Base-by-base conservation (phyloP, 2,888 invertebrate species). In the Drosophila neotestacea region DNA sequence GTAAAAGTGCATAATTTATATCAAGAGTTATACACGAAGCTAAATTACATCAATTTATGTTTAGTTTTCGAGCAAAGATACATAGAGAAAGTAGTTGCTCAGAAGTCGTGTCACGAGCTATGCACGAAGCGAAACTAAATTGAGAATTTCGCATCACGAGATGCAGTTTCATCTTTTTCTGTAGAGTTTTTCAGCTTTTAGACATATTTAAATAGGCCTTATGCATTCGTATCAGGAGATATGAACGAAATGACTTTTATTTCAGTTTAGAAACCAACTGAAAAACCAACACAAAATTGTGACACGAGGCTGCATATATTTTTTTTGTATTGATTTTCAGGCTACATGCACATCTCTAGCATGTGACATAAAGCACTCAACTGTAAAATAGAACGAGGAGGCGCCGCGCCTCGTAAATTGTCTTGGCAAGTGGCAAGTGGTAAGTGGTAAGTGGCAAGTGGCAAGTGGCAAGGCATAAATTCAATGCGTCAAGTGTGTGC, bases 401-500 rank as follows among this genome's bases (percentile, higher is more conserved):
- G 41, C 62, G 47, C 42, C 34, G 59, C 44, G 69, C 47, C 65
- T 75, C 75, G 61, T 75, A 77, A 79, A 77, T 77, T 67, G 61
- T 41, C 66, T 74, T 55, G 69, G 60, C 70, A 46, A 75, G 73
- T 63, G 68, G 70, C 51, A 47, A 46, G 61, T 69, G 68, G 71
- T 34, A 51, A 55, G 54, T 51, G 67, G 66, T 34, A 58, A 61
- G 51, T 46, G 54, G 47, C 22, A 30, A 56, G 56, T 42, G 63
- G 64, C 64, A 50, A 56, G 47, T 32, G 48, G 47, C 51, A 59
- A 61, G 51, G 65, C 77, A 77, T 77, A 79, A 77, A 77, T 77
- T 70, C 79, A 74, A 63, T 63, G 70, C 77, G 79, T 70, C 79
- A 70, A 77, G 79, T 73, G 78, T 68, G 72, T 68, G 72, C 59